A percentile compares a stretch with the other conserved stretches of the same genome.
Evolutionary conservation across 2,113 vertebrate species (phyloP).

Genomic region (Datnioides undecimradiatus): DNA sequence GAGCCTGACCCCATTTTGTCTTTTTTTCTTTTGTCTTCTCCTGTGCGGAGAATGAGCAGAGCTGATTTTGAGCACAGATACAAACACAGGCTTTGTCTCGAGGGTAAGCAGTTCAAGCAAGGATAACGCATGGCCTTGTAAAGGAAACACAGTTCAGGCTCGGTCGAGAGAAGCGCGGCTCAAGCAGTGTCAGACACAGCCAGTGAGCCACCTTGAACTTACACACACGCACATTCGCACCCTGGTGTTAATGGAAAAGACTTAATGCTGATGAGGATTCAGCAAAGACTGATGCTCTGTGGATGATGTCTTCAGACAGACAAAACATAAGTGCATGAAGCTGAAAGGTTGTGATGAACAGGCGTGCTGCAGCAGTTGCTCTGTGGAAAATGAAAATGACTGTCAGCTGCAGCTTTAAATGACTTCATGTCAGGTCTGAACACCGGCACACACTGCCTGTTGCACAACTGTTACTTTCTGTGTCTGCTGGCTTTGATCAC

Average conservation of each 20-base stretch:
- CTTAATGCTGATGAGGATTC: background rate
- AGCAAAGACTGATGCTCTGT: background rate
- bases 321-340: background rate
- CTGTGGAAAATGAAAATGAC: no score
- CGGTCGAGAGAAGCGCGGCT: constrained; percentile 6
- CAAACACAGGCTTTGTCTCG: constrained; percentile 50
- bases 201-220: background rate
- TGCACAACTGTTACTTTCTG: background rate
- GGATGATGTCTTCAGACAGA: background rate
- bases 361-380: background rate
- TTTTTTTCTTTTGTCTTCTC: constrained; percentile 1
- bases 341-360: background rate
- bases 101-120: constrained; percentile 37
- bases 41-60: constrained; percentile 30
- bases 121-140: constrained; percentile 42
- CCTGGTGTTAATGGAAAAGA: background rate
- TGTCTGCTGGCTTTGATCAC: constrained; percentile 13
- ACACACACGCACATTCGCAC: background rate
- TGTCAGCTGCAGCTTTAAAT: background rate
- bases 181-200: background rate
- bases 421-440: background rate
- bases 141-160: constrained; percentile 18
- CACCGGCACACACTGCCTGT: background rate
- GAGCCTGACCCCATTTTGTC: constrained; percentile 7
- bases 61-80: constrained; percentile 50